Percentiles rank a stretch among this genome's conserved stretches.
Evolutionary conservation across 2,888 invertebrate species (phyloP).

Genomic region (Melinaea marsaeus): DNA sequence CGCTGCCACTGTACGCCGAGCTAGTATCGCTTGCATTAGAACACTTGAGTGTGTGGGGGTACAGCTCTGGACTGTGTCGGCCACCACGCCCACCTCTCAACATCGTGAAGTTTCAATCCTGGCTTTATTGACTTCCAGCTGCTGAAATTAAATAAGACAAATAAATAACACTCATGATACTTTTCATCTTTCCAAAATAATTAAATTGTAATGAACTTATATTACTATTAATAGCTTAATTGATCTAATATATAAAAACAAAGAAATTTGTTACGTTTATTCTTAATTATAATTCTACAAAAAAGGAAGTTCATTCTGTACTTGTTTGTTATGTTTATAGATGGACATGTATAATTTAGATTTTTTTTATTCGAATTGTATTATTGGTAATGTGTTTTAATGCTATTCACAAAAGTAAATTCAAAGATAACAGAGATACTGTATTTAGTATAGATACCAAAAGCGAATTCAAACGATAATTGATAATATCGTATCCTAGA

Average conservation of each 20-base stretch:
- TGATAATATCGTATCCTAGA: constrained; percentile 14
- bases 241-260: too few relatives aligned
- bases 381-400: too few relatives aligned
- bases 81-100: constrained; percentile 79
- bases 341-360: too few relatives aligned
- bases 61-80: constrained; percentile 85
- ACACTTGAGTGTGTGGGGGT: constrained; percentile 89
- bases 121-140: constrained; percentile 55
- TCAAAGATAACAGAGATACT: too few relatives aligned
- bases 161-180: background rate
- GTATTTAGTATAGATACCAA: background rate
- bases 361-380: too few relatives aligned
- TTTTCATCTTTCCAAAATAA: background rate
- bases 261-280: too few relatives aligned
- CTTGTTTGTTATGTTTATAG: too few relatives aligned
- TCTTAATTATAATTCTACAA: too few relatives aligned
- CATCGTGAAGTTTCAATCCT: constrained; percentile 71
- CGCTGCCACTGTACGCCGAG: constrained; percentile 97
- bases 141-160: constrained; percentile 48
- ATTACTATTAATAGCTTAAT: background rate
- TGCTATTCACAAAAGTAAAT: too few relatives aligned
- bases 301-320: too few relatives aligned
- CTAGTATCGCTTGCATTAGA: constrained; percentile 93
- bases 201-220: background rate
- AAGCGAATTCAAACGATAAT: constrained; percentile 3